Conservation (phyloP, 2,113 vertebrate genomes). For the Lycaon pictus region DNA sequence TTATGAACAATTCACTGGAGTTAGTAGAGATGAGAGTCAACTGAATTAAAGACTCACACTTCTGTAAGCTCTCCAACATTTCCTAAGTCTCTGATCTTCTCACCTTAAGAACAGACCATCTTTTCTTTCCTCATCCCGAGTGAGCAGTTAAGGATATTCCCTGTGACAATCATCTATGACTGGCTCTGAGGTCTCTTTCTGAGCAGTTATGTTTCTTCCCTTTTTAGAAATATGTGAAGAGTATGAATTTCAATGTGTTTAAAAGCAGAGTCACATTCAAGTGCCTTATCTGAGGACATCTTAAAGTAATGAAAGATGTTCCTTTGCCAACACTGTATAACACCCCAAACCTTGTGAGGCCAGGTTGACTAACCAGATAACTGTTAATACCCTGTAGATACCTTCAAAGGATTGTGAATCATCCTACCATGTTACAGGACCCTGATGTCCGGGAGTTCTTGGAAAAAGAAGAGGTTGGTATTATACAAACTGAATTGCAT, state of each 20-base stretch:
- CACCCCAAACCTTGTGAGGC: not conserved
- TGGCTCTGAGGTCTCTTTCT: not conserved
- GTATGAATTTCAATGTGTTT: slow-evolving; percentile 37
- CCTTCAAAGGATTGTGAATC: slow-evolving; percentile 94
- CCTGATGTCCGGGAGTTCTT: slow-evolving; percentile 97
- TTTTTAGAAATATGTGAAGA: slow-evolving; percentile 57
- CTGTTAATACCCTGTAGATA: slow-evolving; percentile 88
- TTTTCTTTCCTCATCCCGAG: not conserved
- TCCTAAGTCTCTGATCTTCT: not conserved
- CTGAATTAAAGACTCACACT: not conserved
- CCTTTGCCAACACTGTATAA: not conserved
- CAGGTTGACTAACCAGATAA: not conserved
- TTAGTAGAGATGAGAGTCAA: not conserved
- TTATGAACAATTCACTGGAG: not conserved
- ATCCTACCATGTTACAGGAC: slow-evolving; percentile 97
- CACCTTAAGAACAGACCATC: not conserved
- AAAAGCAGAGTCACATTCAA: not conserved
- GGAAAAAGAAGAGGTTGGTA: slow-evolving; percentile 96
- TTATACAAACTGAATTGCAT: not conserved
- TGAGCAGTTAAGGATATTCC: not conserved
- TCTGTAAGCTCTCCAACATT: not conserved
- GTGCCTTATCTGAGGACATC: slow-evolving; percentile 12
- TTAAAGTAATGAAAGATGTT: slow-evolving; percentile 28
- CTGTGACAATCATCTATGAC: not conserved
- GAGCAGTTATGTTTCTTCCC: not conserved